Evolutionary conservation across 2,888 invertebrate species (phyloP), one percentile per base, ranked within the genome.

Genomic region (Chouioia cunea): DNA sequence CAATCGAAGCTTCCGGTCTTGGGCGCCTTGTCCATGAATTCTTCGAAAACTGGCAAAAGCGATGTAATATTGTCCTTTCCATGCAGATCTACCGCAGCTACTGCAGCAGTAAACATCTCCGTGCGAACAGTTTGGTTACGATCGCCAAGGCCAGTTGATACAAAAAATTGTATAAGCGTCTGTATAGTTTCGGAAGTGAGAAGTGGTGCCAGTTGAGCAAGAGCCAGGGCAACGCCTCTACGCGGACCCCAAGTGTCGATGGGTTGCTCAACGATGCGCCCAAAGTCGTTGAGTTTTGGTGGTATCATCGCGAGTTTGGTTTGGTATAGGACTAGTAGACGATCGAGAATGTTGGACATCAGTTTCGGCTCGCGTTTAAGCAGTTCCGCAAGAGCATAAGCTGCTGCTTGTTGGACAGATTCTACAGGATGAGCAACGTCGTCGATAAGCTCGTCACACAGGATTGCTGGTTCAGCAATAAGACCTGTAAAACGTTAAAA

Each of bases 101-200:
- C 90, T n/a, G 98, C 97, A 15, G 98, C 97, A 75, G 92, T 92
- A 69, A 97, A 88, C 97, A 99, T 98, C 85, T 95, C 92, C 27
- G 92, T 93, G 65, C 97, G 90, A 20, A 97, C 96, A 48, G 89
- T 88, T 76, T 92, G 91, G 82, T 92, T 90, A 22, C 97, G 89
- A 88, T 99, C 99, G 1, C 93, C 93, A 53, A 99, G 89, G 0
- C 94, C 96, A 65, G 91, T 91, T 4, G 93, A 91, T 50, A 99
- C 97, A 86, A 95, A 93, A 86, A 96, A 96, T 76, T 91, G 89
- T 79, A 94, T 91, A 56, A 93, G 88, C 76, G 86, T 87, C 8
- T 91, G 89, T 64, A 97, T 92, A 65, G 90, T 89, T 65, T 89
- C 90, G 0, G 92, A 87, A 3, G 90, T 89, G 23, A 93, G 88